Conservation (phyloP, 2,797 vertebrate species). For the Presbytis comata region DNA sequence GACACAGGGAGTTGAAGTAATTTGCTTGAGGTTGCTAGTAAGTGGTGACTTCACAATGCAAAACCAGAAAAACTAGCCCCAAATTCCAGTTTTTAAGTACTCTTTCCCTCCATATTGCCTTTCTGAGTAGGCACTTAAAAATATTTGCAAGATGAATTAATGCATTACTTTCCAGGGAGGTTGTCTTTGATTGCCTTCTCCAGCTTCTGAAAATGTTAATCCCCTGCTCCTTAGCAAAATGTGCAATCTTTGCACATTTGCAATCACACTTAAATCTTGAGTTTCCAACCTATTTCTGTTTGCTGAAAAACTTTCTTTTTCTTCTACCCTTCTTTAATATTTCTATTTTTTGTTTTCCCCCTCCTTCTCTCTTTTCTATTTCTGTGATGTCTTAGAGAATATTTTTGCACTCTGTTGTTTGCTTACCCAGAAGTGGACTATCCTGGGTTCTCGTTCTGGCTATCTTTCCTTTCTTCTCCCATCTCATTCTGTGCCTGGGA, state of each 20-base stretch:
- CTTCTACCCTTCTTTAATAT: neutral
- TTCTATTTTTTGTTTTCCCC: neutral
- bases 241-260: neutral
- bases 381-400: neutral
- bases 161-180: neutral
- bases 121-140: neutral
- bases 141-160: slow-evolving; percentile 27
- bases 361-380: neutral
- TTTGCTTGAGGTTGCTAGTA: neutral
- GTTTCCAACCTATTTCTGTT: neutral
- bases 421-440: neutral
- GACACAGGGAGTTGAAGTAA: neutral
- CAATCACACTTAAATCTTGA: neutral
- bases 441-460: neutral
- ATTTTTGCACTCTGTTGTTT: neutral
- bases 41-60: neutral
- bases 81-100: slow-evolving; percentile 16
- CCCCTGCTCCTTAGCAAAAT: neutral
- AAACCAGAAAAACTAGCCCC: neutral
- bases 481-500: neutral
- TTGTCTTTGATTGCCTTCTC: neutral
- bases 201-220: neutral
- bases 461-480: neutral
- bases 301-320: neutral
- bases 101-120: neutral